Evolutionary conservation across 2,113 vertebrate species (phyloP).

Genomic region (Antennarius striatus): DNA sequence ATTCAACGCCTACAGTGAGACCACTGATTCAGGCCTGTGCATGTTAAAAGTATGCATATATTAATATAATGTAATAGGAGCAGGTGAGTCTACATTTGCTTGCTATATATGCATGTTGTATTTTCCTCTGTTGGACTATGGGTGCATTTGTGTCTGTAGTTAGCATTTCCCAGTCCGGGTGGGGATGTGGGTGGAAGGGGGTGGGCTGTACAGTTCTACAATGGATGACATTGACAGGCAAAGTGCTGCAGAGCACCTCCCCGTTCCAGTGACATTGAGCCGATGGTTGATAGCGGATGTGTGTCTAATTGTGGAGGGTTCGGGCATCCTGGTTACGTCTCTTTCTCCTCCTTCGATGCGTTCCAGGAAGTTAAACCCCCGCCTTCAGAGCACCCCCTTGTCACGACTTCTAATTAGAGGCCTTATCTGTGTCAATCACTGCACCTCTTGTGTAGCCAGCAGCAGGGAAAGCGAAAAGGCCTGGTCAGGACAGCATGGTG

Average conservation of each 20-base stretch:
- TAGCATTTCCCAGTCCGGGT: slow-evolving; percentile 54
- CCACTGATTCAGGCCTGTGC: slow-evolving; percentile 24
- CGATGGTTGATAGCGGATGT: slow-evolving; percentile 76
- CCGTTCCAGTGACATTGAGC: slow-evolving; percentile 61
- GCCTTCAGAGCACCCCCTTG: slow-evolving; percentile 52
- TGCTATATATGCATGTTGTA: slow-evolving; percentile 11
- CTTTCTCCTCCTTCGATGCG: slow-evolving; percentile 60
- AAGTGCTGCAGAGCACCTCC: slow-evolving; percentile 48
- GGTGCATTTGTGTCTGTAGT: slow-evolving; percentile 21
- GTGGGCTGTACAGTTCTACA: slow-evolving; percentile 59
- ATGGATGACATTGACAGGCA: slow-evolving; percentile 75
- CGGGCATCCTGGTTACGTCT: slow-evolving; percentile 61
- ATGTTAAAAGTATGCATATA: slow-evolving; percentile 29
- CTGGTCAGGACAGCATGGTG: slow-evolving; percentile 16
- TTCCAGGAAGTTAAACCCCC: slow-evolving; percentile 66
- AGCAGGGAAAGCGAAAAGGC: slow-evolving; percentile 29
- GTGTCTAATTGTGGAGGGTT: slow-evolving; percentile 69
- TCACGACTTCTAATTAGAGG: slow-evolving; percentile 73
- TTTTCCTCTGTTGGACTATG: slow-evolving; percentile 32
- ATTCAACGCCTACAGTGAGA: slow-evolving; percentile 36
- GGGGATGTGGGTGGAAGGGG: slow-evolving; percentile 28
- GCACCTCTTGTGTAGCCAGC: slow-evolving; percentile 46
- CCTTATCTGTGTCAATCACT: slow-evolving; percentile 76
- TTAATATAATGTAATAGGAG: too few species aligned
- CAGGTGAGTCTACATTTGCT: too few species aligned